Base-by-base conservation (phyloP, 92 coral and sea anemone species). In the Hydrozoanthus gracilis region DNA sequence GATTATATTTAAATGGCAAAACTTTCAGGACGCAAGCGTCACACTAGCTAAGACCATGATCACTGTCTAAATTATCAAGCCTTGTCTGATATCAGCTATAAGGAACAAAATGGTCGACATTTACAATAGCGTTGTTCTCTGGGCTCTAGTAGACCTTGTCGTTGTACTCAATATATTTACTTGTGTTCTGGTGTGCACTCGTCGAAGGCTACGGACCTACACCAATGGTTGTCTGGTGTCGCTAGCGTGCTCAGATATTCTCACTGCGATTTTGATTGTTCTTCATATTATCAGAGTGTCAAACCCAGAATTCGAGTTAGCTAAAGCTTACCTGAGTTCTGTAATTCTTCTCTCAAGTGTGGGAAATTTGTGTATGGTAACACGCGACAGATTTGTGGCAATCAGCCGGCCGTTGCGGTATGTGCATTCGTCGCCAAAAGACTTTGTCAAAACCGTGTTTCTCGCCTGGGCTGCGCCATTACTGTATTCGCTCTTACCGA, bases 161-260 rank as follows among this genome's bases (percentile, higher is more conserved):
- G 39, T 67, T n/a, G 20, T 67, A 5, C 35, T 67, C 16, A 67
- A 67, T 10, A 0, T 20, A 4, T 44, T 67, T 6, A 67, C 4
- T 14, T 67, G 72, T 11, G 20, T 67, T 67, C 3, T 67, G 39
- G 72, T 67, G 1, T 67, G 72, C 46, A 67, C 39, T 67, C 72
- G 72, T 8, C 72, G 72, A 14, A 67, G 9, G 8, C 72, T 67
- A 17, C 72, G 72, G 6, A 67, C 72, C 27, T 67, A 17, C 72
- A 67, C 72, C 3, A 67, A 67, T 8, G 72, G 72, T 6, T 67
- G 39, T 8, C 72, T 67, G 4, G 72, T 67, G 17, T 67, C 72
- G 16, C 39, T 67, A 6, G 72, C 72, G 44, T 67, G 72, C 39
- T 67, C 72, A 4, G 72, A 67, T 67, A 67, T 67, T 44, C 72